Evolutionary conservation across 2,797 vertebrate species (phyloP), one percentile per base, ranked within the genome.

Genomic region (Micromesistius poutassou): DNA sequence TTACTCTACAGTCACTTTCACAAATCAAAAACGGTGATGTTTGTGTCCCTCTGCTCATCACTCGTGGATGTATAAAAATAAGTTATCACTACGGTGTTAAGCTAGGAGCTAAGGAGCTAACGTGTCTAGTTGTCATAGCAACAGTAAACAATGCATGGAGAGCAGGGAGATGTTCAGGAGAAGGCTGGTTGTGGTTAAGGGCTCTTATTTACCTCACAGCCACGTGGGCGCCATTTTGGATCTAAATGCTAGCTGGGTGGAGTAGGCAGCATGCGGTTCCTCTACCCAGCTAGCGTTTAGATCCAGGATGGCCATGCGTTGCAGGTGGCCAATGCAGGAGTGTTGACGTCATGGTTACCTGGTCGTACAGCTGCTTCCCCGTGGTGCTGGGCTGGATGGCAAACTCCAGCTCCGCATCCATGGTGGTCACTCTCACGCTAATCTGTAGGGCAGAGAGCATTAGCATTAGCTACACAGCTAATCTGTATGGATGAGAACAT

Each of bases 401-500:
- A 28, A 99, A 99, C 92, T 99, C 98, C 95, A 99, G 93, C 91
- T 99, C 98, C 2, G 98, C 98, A 81, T 99, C 98, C 98, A 99
- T 97, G 46, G 97, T 99, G 89, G 96, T 98, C 82, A 99, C 98
- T 81, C 97, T 95, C 75, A 99, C 97, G 1, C 97, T 99, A 87
- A 98, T 96, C 98, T 99, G 86, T 82, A 46, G 77, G 13, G 70
- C 73, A 42, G 76, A 86, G 13, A 85, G 22, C 13, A 77, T 74
- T 75, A 14, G 7, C 1, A 0, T 78, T 71, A 0, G 68, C 66
- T 30, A n/a, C 13, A 19, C 19, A 5, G 2, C 97, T 99, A 87
- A 98, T 96, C 98, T 99, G 86, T 82, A 55, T 75, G 4, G 68
- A 73, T 38, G 74, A 85, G 14, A 85, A 16, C 12, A 40, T 28